Evolutionary conservation across 2,888 invertebrate genomes (phyloP), one percentile per base, ranked within the genome.

Genomic region (Xestia c-nigrum): DNA sequence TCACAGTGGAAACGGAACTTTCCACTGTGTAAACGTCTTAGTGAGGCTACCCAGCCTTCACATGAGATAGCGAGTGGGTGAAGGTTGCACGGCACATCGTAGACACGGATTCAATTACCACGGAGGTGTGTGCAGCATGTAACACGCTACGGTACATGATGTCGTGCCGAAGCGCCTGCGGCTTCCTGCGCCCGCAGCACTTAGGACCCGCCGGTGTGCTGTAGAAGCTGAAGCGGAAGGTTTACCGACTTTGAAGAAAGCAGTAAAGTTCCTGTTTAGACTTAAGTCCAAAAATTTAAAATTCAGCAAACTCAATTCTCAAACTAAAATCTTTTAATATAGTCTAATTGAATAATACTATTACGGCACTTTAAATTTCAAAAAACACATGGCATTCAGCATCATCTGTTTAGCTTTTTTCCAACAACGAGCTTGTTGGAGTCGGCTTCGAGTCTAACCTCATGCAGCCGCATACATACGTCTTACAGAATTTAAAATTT

Each of bases 101-200:
- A 92, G 94, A 93, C 94, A 90, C 81, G 92, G 92, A 94, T 95
- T 95, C 94, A 95, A 95, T 95, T 95, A 94, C 92, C 87, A 90
- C 76, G 91, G 91, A 92, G 93, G 93, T 93, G 92, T 93, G 93
- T 89, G 91, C 90, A 89, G 92, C 92, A 90, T 93, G 93, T 93
- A 91, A 91, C 93, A 94, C 92, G 93, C 91, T 89, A 92, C 84
- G 87, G 87, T 86, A 88, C 90, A 88, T 84, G 91, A 88, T 91
- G 92, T 90, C 92, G 90, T 91, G 91, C 89, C 83, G 90, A 90
- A 92, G 91, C 91, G 92, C 91, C 91, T 94, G 94, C 89, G 94
- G 95, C 92, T 94, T 94, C 92, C 93, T 92, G 92, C 92, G 92
- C 92, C 94, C 94, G 88, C 92, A 92, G 91, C 94, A 95, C 95